phyloP scores from a whole-genome alignment of 2,113 vertebrate species.

The Phalacrocorax aristotelis region DNA sequence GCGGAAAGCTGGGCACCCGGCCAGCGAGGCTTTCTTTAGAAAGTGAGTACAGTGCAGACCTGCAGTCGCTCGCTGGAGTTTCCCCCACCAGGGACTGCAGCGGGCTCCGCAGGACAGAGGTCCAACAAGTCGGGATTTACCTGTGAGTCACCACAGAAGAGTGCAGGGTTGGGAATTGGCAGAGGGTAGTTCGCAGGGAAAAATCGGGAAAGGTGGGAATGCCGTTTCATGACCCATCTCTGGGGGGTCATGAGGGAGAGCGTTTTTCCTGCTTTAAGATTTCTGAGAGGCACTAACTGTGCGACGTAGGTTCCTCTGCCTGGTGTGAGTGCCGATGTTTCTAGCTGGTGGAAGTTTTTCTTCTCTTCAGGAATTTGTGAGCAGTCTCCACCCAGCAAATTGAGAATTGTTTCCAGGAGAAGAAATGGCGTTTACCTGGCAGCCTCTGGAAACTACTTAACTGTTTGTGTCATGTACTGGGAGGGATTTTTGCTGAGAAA shows the following conservation, averaged over 20 bases:
- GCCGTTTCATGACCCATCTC: background rate
- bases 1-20: background rate
- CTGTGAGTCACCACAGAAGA: background rate
- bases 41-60: background rate
- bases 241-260: background rate
- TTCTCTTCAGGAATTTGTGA: conserved; percentile 59
- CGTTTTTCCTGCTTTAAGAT: background rate
- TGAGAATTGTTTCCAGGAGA: conserved; percentile 44
- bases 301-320: background rate
- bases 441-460: conserved; percentile 19
- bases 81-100: background rate
- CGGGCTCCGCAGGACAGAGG: background rate
- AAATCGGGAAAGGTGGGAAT: background rate
- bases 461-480: background rate
- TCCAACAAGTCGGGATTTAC: background rate
- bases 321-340: background rate
- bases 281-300: background rate
- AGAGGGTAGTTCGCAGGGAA: background rate
- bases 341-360: conserved; percentile 5
- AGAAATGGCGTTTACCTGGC: conserved; percentile 39
- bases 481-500: background rate
- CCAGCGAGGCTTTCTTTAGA: background rate
- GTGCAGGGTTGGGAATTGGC: background rate
- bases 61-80: background rate
- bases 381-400: conserved; percentile 25